Percentiles rank a stretch among this genome's conserved stretches.
Evolutionary conservation across 1,140 invertebrate genomes (phyloP).

Genomic region (Polypedilum pembai): DNA sequence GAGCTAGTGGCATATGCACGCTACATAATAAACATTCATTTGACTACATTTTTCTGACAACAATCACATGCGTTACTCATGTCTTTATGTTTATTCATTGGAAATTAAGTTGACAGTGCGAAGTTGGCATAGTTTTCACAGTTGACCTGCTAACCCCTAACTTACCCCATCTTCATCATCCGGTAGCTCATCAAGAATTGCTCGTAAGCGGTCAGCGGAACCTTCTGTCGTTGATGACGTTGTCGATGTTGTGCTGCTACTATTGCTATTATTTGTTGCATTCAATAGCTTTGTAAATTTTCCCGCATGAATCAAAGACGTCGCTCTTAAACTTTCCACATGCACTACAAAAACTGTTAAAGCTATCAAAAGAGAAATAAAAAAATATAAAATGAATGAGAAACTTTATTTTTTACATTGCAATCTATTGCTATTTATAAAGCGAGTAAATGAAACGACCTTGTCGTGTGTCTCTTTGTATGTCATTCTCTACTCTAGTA

Average conservation of each 20-base stretch:
- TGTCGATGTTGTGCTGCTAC: neutral
- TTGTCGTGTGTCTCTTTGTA: neutral
- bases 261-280: neutral
- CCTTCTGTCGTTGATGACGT: neutral
- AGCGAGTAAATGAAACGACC: neutral
- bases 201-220: neutral
- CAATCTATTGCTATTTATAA: neutral
- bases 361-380: neutral
- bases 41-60: no score
- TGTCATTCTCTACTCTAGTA: neutral
- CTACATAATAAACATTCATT: no score
- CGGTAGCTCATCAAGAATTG: neutral
- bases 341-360: neutral
- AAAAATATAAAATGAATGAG: slow-evolving; percentile 1
- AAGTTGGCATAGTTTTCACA: slow-evolving; percentile 11
- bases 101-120: neutral
- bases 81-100: neutral
- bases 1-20: no score
- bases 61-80: no score
- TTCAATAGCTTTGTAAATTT: neutral
- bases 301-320: neutral
- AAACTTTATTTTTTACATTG: neutral
- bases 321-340: neutral
- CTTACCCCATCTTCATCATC: neutral
- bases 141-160: slow-evolving; percentile 9